Percentiles rank a stretch among this genome's conserved stretches.
phyloP scores from a whole-genome alignment of 2,888 invertebrate species.

The Lepidochitona cinerea region DNA sequence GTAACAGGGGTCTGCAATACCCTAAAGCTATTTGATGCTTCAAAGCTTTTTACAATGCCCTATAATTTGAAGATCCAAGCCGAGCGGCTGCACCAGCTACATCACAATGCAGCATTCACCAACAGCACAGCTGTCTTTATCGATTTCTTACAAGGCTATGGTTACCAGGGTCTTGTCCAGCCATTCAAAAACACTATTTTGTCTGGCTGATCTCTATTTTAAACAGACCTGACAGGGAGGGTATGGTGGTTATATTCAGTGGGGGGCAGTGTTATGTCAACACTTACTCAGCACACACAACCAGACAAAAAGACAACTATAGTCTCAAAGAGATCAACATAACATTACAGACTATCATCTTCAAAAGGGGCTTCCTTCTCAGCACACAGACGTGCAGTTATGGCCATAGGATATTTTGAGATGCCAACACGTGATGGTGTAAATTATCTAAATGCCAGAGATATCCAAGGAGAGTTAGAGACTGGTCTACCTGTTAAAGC shows the following conservation, averaged over 20 bases:
- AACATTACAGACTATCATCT: too few species aligned
- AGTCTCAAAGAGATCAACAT: too few species aligned
- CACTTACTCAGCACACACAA: neutral
- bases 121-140: neutral
- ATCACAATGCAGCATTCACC: neutral
- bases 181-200: neutral
- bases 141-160: neutral
- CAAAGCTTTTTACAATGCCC: too few species aligned
- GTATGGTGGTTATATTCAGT: neutral
- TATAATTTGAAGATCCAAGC: too few species aligned
- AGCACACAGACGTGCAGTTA: neutral
- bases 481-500: too few species aligned
- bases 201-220: neutral
- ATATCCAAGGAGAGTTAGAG: neutral
- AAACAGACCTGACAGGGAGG: neutral
- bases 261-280: neutral
- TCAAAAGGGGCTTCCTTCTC: too few species aligned
- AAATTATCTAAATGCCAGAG: neutral
- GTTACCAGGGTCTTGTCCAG: neutral
- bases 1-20: too few species aligned
- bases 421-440: neutral
- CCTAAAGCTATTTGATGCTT: too few species aligned
- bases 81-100: neutral
- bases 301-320: too few species aligned
- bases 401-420: neutral